phyloP scores from a whole-genome alignment of 2,888 invertebrate species.

The Alcis repandata region DNA sequence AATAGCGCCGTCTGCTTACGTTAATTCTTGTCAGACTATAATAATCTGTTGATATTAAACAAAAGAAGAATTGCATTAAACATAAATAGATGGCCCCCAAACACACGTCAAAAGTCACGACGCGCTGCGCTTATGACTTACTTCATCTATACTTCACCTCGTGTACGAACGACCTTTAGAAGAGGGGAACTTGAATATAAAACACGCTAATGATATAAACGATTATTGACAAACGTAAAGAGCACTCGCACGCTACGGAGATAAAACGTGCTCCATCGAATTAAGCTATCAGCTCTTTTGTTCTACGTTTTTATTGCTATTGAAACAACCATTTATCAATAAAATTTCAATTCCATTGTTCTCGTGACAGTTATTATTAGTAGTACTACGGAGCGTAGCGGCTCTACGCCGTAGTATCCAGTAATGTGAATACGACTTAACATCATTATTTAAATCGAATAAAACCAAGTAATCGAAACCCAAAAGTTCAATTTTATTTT shows the following conservation, averaged over 20 bases:
- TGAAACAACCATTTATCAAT: neutral
- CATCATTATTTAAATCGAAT: too few species aligned
- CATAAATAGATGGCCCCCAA: too few species aligned
- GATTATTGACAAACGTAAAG: constrained; percentile 63
- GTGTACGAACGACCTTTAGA: constrained; percentile 15
- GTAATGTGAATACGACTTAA: neutral
- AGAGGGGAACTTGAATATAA: constrained; percentile 60
- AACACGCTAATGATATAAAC: constrained; percentile 68
- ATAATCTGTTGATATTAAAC: too few species aligned
- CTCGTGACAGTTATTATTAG: neutral
- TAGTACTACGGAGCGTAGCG: neutral
- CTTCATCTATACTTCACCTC: constrained; percentile 13
- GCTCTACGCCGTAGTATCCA: neutral
- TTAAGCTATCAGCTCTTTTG: constrained; percentile 11
- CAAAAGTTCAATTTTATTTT: constrained; percentile 5
- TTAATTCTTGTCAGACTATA: too few species aligned
- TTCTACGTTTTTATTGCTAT: constrained; percentile 1
- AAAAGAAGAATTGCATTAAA: neutral
- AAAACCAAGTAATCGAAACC: too few species aligned
- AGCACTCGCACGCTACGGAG: constrained; percentile 38
- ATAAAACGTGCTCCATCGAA: constrained; percentile 38
- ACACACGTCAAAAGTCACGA: too few species aligned
- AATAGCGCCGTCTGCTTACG: too few species aligned
- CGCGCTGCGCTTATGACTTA: neutral
- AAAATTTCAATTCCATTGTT: constrained; percentile 3